Conservation (phyloP, 2,113 vertebrate genomes). For the Arenaria interpres region DNA sequence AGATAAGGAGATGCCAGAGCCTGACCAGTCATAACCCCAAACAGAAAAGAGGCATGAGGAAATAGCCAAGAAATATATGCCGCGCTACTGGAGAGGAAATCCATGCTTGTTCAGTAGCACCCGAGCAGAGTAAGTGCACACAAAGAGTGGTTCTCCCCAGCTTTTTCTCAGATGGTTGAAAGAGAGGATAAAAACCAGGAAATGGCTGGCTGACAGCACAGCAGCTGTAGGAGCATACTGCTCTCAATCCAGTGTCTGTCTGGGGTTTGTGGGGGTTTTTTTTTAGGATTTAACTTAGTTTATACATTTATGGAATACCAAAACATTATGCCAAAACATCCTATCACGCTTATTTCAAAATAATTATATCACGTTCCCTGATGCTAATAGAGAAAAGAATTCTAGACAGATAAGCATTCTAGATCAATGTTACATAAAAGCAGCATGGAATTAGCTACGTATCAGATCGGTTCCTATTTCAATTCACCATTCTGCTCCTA, state of each 20-base stretch:
- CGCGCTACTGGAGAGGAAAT: background rate
- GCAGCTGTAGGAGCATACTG: background rate
- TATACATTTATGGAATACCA: background rate
- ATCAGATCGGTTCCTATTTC: background rate
- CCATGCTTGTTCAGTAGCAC: background rate
- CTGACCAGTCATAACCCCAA: background rate
- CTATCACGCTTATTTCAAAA: background rate
- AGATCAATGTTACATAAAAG: background rate
- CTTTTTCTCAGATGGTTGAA: background rate
- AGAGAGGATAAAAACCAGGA: background rate
- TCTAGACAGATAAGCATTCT: background rate
- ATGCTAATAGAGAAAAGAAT: background rate
- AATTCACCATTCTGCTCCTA: background rate
- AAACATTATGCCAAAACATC: background rate
- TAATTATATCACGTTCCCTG: background rate
- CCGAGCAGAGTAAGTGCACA: background rate
- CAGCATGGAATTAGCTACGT: background rate
- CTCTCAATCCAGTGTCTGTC: background rate
- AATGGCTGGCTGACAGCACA: background rate
- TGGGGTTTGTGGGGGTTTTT: background rate
- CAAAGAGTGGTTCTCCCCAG: fast-evolving
- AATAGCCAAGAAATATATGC: background rate
- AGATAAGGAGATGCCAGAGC: background rate
- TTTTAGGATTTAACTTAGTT: background rate
- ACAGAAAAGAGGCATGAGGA: background rate